Conservation (phyloP, 2,888 invertebrate genomes). For the Rutpela maculata region DNA sequence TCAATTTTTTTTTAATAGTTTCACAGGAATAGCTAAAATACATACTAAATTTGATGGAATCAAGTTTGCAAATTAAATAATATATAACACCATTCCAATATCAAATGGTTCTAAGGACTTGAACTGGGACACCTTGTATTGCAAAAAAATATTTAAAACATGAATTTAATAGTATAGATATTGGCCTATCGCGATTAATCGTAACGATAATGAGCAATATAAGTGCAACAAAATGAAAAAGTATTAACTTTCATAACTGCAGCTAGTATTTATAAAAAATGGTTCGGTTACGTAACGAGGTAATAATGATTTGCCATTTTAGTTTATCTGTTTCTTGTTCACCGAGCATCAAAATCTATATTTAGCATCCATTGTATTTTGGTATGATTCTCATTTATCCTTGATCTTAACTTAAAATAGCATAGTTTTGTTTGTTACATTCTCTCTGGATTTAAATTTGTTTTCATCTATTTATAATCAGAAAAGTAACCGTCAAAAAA, state of each 20-base stretch:
- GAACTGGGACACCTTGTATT: not conserved
- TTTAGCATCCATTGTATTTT: not conserved
- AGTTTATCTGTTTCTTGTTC: not conserved
- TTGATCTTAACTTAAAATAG: constrained; percentile 2
- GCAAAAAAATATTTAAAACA: not conserved
- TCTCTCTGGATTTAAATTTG: not conserved
- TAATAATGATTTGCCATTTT: not conserved
- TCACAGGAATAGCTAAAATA: no score
- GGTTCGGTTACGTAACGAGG: not conserved
- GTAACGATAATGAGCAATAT: not conserved
- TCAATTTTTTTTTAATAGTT: no score
- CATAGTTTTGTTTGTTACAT: not conserved
- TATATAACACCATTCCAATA: no score
- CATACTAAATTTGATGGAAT: no score
- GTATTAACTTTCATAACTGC: not conserved
- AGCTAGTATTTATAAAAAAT: not conserved
- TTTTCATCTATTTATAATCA: no score
- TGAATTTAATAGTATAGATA: not conserved
- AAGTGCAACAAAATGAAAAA: not conserved
- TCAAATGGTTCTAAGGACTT: not conserved
- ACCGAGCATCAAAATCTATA: not conserved
- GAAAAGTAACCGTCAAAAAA: no score
- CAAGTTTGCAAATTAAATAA: no score
- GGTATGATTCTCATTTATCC: not conserved
- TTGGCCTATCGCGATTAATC: not conserved